Evolutionary conservation across 2,797 vertebrate species (phyloP).

Genomic region (Natrix natrix): DNA sequence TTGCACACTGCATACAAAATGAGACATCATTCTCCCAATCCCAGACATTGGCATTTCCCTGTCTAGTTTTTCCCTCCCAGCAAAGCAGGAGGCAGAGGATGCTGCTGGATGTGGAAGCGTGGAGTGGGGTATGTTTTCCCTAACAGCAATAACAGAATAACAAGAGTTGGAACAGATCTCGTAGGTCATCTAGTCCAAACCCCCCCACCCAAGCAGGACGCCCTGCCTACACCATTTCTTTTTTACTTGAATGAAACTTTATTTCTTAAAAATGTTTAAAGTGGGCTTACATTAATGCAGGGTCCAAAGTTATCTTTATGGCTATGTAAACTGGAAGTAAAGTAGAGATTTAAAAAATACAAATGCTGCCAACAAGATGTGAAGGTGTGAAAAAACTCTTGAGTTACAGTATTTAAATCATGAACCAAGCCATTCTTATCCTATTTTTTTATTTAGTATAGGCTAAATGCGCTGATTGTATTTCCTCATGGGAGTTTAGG

Average conservation of each 20-base stretch:
- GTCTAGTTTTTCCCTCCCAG: no score
- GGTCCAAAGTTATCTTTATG: neutral
- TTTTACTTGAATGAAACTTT: neutral
- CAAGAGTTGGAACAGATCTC: no score
- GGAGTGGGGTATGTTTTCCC: no score
- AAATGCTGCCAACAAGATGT: neutral
- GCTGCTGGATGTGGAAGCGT: no score
- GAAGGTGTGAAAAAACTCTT: neutral
- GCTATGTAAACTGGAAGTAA: neutral
- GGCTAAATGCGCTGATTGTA: neutral
- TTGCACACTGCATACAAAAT: no score
- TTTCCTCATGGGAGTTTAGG: neutral
- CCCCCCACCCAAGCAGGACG: no score
- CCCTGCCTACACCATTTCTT: no score
- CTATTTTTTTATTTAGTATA: constrained; percentile 2
- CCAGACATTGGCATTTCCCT: no score
- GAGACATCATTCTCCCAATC: no score
- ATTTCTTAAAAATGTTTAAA: neutral
- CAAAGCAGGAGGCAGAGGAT: no score
- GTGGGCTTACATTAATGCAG: neutral
- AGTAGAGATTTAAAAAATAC: neutral
- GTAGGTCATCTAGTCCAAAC: no score
- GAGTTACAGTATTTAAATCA: neutral
- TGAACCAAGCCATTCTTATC: neutral
- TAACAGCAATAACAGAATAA: no score